Percentiles rank a stretch among this genome's conserved stretches.
Evolutionary conservation across 2,888 invertebrate species (phyloP).

Genomic region (Herminia tarsipennalis): DNA sequence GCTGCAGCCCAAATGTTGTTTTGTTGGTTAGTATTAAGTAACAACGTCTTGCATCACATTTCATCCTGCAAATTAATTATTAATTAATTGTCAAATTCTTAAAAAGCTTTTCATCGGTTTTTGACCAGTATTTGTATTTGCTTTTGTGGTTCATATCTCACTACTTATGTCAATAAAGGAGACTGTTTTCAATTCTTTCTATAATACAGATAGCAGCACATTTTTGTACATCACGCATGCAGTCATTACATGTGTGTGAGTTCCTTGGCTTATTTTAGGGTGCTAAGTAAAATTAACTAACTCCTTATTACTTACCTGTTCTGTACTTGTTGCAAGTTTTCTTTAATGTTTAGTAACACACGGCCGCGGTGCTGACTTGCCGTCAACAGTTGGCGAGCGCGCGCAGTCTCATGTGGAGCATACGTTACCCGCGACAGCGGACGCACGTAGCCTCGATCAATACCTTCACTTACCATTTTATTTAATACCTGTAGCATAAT

Average conservation of each 20-base stretch:
- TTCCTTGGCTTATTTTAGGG: too few relatives aligned
- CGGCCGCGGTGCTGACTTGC: constrained; percentile 62
- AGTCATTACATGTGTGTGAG: too few relatives aligned
- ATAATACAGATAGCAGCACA: too few relatives aligned
- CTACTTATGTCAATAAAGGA: too few relatives aligned
- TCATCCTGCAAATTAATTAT: constrained; percentile 32
- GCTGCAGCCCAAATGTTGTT: constrained; percentile 43
- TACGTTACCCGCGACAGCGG: constrained; percentile 64
- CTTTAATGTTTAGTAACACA: constrained; percentile 52
- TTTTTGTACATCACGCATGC: too few relatives aligned
- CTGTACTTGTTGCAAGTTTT: constrained; percentile 12
- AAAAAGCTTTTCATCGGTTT: too few relatives aligned
- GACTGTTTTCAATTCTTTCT: too few relatives aligned
- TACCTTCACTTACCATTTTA: constrained; percentile 59
- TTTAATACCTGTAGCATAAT: constrained; percentile 51
- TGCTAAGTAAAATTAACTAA: too few relatives aligned
- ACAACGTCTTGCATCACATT: constrained; percentile 23
- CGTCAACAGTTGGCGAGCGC: constrained; percentile 61
- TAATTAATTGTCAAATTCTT: too few relatives aligned
- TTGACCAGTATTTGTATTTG: too few relatives aligned
- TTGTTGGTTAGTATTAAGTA: constrained; percentile 50
- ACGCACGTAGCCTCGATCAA: constrained; percentile 60
- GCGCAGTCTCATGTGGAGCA: constrained; percentile 45
- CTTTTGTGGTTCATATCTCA: too few relatives aligned
- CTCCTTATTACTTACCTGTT: constrained; percentile 42